Percentiles rank a stretch among this genome's conserved stretches.
Evolutionary conservation across 2,888 invertebrate species (phyloP).

Genomic region (Leucophenga maculata): DNA sequence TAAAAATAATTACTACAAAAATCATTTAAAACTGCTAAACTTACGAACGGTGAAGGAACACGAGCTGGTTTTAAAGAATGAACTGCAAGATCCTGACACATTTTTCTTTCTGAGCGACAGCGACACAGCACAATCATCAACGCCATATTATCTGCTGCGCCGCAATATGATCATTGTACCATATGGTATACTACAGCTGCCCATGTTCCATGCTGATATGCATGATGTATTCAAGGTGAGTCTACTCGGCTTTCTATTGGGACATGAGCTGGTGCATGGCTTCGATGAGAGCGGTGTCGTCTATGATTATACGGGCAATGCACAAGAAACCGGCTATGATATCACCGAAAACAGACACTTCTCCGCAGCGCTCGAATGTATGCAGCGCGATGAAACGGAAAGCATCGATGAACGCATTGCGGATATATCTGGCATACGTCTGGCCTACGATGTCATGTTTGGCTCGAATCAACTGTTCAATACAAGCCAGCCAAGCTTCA

Average conservation of each 20-base stretch:
- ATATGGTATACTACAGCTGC: slow-evolving; percentile 52
- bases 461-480: not conserved
- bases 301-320: slow-evolving; percentile 49
- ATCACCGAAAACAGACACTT: slow-evolving; percentile 39
- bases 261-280: slow-evolving; percentile 64
- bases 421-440: slow-evolving; percentile 58
- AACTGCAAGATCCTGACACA: not conserved
- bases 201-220: slow-evolving; percentile 42
- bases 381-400: slow-evolving; percentile 43
- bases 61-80: slow-evolving; percentile 14
- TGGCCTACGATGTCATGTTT: slow-evolving; percentile 55
- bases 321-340: slow-evolving; percentile 5
- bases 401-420: slow-evolving; percentile 60
- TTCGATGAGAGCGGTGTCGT: slow-evolving; percentile 53
- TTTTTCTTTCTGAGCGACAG: slow-evolving; percentile 39
- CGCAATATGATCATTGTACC: slow-evolving; percentile 63
- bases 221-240: slow-evolving; percentile 57
- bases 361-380: slow-evolving; percentile 34
- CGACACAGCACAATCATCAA: slow-evolving; percentile 40
- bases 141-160: slow-evolving; percentile 54
- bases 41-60: slow-evolving; percentile 40
- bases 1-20: slow-evolving; percentile 44
- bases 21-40: slow-evolving; percentile 51
- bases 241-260: slow-evolving; percentile 60
- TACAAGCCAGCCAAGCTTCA: slow-evolving; percentile 37